phyloP scores from a whole-genome alignment of 2,888 invertebrate genomes.

The Drosophila kuntzei region DNA sequence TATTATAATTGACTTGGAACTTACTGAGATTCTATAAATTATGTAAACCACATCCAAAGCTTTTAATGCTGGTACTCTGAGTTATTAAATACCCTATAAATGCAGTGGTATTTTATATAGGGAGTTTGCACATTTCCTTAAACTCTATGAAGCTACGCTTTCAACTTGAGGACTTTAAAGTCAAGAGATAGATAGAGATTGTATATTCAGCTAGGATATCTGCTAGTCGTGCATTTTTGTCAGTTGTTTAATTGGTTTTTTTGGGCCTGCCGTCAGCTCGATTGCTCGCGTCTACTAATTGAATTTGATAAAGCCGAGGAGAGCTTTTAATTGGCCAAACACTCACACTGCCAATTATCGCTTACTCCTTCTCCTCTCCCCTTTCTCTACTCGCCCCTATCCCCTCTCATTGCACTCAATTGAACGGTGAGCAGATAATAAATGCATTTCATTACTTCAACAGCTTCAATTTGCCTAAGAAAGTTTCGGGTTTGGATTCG shows the following conservation, averaged over 20 bases:
- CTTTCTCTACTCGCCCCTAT: neutral
- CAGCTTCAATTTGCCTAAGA: conserved; percentile 37
- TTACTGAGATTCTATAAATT: neutral
- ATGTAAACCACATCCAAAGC: neutral
- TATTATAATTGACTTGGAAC: neutral
- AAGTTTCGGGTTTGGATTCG: conserved; percentile 19
- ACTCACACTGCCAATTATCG: conserved; percentile 54
- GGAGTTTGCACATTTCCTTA: neutral
- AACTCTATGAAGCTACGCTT: neutral
- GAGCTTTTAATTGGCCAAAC: conserved; percentile 70
- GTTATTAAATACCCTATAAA: neutral
- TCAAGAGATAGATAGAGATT: no score
- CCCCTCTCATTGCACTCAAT: neutral
- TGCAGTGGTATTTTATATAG: neutral
- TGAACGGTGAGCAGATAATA: conserved; percentile 32
- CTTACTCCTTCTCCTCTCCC: neutral
- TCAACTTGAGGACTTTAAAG: no score
- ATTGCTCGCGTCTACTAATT: conserved; percentile 59
- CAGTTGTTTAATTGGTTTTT: conserved; percentile 13
- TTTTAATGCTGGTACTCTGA: conserved; percentile 1
- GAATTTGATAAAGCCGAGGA: conserved; percentile 70
- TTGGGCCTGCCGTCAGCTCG: conserved; percentile 13
- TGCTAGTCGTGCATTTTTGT: neutral
- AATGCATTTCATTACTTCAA: conserved; percentile 38
- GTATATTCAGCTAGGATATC: conserved; percentile 8